Base-by-base conservation (phyloP, 2,797 vertebrate genomes). In the Meda fulgida region DNA sequence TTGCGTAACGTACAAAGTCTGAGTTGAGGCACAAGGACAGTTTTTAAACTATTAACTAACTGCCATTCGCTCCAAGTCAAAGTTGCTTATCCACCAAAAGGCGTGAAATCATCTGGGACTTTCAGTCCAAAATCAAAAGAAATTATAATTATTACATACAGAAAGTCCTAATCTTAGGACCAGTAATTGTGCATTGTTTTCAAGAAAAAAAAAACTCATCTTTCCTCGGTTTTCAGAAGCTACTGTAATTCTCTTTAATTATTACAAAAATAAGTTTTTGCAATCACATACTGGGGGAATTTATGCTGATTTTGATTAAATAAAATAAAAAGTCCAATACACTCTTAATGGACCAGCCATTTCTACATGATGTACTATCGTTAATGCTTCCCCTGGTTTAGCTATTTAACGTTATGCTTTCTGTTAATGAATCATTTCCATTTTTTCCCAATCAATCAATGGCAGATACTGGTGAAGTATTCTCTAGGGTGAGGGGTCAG, bases 381-480 rank as follows among this genome's bases (percentile, higher is more conserved):
- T 14, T 53, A 36, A 53, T 1, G 3, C 38, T 53, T 26, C 3
- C n/a, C 9, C 10, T 63, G 6, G 51, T 48, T 80, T 16, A 29
- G 19, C 10, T 34, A 18, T 31, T 67, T 18, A 26, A 31, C 36
- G 31, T 34, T 72, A 18, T 53, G 36, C 38, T 53, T 11, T 76
- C 4, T 78, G 5, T 72, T n/a, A 65, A 70, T 53, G 3, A 58
- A 66, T 66, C 36, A 36, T 72, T 76, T 21, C 7, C 3, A 26
- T 73, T 81, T 18, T 36, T 71, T 63, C 13, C 21, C 40, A 84
- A 29, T 53, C 40, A 58, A 75, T 36, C 46, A 34, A 34, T 53
- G 38, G 60, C 21, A 40, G 29, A 36, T 67, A 72, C 26, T 26
- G 48, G 63, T 70, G 29, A 51, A 58, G 38, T 38, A 18, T 40